Conservation (phyloP, 2,888 invertebrate genomes). For the Troilus luridus region DNA sequence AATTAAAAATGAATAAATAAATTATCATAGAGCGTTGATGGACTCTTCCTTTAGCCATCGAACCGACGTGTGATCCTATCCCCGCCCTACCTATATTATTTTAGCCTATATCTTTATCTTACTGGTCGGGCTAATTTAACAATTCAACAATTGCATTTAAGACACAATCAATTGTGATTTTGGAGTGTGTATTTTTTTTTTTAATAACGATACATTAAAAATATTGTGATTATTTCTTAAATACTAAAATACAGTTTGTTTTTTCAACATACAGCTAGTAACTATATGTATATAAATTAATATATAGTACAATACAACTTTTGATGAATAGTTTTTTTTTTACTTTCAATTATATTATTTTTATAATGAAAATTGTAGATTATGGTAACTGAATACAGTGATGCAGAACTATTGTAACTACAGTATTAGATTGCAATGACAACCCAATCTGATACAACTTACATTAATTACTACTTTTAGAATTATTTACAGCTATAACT, state of each 20-base stretch:
- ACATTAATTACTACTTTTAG: background rate
- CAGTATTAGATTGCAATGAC: background rate
- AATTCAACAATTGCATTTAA: background rate
- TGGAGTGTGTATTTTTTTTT: no score
- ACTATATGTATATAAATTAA: background rate
- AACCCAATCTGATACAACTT: slow-evolving; percentile 12
- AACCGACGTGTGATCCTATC: no score
- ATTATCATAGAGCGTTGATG: no score
- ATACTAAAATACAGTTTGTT: background rate
- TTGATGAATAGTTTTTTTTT: background rate
- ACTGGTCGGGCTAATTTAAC: background rate
- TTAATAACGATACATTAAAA: no score
- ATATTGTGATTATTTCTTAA: background rate
- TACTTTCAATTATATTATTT: no score
- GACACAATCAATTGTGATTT: background rate
- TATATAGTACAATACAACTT: background rate
- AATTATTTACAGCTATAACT: background rate
- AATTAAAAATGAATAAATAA: no score
- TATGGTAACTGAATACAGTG: slow-evolving; percentile 24
- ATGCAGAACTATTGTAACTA: slow-evolving; percentile 18
- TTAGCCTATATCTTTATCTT: background rate
- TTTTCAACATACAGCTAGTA: background rate
- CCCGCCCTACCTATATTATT: background rate
- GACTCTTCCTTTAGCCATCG: no score
- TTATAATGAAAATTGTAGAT: background rate